Conservation (phyloP, 2,797 vertebrate species). For the Propithecus deckenii region DNA sequence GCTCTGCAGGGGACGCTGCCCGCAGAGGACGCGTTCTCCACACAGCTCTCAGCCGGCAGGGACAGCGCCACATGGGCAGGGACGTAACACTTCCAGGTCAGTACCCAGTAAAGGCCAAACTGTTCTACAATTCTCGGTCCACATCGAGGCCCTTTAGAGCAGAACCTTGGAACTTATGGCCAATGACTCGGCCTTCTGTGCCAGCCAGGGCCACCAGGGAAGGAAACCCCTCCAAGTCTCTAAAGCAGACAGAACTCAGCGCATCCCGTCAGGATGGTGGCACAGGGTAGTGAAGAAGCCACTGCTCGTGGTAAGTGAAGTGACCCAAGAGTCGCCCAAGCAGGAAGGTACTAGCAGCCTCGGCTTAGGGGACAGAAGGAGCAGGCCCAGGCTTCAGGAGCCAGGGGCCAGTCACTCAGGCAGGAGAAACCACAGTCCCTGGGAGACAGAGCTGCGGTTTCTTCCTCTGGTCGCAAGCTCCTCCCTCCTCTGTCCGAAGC, state of each 20-base stretch:
- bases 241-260: neutral
- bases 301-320: rapidly evolving
- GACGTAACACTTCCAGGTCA: no score
- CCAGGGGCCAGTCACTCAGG: neutral
- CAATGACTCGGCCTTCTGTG: rapidly evolving
- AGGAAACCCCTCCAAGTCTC: no score
- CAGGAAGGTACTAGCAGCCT: neutral
- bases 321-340: no score
- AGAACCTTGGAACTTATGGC: neutral
- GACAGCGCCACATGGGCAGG: rapidly evolving
- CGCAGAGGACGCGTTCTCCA: rapidly evolving
- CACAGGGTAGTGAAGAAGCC: rapidly evolving
- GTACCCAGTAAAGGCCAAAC: rapidly evolving
- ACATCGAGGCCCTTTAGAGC: no score
- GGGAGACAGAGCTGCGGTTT: neutral
- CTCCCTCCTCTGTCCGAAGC: rapidly evolving
- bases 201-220: neutral
- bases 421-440: neutral
- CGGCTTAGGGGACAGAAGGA: neutral
- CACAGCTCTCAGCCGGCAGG: neutral
- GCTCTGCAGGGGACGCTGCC: rapidly evolving
- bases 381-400: neutral
- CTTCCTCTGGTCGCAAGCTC: neutral
- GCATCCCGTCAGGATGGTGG: rapidly evolving
- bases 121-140: rapidly evolving